These are phyloP conservation scores for Caenorhabditis sp. DNA, from an alignment of 2,888 invertebrate species.

Conservation along the genomic window DNA sequence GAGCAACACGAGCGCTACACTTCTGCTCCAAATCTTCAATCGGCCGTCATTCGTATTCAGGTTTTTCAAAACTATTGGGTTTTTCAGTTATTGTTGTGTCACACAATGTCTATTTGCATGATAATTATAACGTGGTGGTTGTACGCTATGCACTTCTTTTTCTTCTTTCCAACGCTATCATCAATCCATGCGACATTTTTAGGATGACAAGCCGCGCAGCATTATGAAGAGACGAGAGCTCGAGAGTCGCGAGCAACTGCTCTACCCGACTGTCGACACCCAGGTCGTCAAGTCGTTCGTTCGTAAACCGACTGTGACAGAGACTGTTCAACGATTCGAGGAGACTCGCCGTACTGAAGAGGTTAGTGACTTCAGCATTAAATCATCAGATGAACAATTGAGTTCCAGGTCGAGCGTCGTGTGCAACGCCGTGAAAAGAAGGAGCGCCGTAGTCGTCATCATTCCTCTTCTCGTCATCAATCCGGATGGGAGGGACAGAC, in stretches of 20 bases:
- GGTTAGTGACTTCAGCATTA: too few relatives aligned
- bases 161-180: background rate
- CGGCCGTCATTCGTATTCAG: slow-evolving; percentile 61
- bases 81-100: background rate
- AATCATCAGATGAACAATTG: background rate
- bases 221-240: slow-evolving; percentile 76
- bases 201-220: slow-evolving; percentile 74
- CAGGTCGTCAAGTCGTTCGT: slow-evolving; percentile 61
- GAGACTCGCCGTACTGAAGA: slow-evolving; percentile 79
- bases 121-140: slow-evolving; percentile 20
- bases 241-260: slow-evolving; percentile 71
- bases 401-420: slow-evolving; percentile 74
- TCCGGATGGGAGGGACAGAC: slow-evolving; percentile 63
- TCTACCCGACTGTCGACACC: slow-evolving; percentile 65
- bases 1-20: slow-evolving; percentile 53
- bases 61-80: slow-evolving; percentile 12
- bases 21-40: slow-evolving; percentile 55
- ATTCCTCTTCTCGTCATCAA: slow-evolving; percentile 63
- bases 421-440: slow-evolving; percentile 72
- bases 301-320: slow-evolving; percentile 74
- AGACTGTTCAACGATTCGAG: slow-evolving; percentile 79
- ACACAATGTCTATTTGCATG: background rate
- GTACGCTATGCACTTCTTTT: slow-evolving; percentile 30
- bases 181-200: slow-evolving; percentile 17
- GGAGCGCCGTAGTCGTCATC: slow-evolving; percentile 67